Conservation (phyloP, 2,113 vertebrate species). For the Apodemus speciosus region DNA sequence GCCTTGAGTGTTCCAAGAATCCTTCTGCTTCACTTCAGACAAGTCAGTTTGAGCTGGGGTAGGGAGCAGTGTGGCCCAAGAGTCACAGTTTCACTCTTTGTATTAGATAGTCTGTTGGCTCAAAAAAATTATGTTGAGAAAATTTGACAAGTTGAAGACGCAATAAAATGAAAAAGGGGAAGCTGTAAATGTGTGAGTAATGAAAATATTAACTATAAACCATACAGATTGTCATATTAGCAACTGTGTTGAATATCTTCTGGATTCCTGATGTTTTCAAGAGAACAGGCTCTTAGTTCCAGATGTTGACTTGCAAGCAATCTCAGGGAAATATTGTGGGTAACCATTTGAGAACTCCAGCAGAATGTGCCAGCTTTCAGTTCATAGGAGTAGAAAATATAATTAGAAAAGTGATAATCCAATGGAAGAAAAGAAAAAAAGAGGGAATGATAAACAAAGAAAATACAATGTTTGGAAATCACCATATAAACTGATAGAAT, state of each 20-base stretch:
- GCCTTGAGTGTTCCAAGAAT: neutral
- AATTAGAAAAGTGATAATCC: neutral
- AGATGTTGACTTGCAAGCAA: neutral
- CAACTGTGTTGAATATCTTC: neutral
- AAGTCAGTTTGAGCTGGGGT: neutral
- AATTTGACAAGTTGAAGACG: neutral
- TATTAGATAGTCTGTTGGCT: neutral
- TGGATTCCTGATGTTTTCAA: neutral
- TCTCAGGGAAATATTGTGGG: neutral
- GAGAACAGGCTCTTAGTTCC: neutral
- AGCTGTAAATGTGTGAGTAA: neutral
- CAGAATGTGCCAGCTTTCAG: neutral
- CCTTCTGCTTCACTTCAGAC: neutral
- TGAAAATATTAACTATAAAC: constrained; percentile 9
- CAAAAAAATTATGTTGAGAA: neutral
- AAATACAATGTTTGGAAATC: neutral
- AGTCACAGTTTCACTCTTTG: neutral
- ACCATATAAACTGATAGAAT: neutral
- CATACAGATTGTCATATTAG: neutral
- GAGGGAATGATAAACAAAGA: neutral
- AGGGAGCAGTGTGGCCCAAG: neutral
- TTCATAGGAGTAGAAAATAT: neutral
- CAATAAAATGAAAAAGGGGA: neutral
- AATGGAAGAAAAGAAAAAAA: neutral
- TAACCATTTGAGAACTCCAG: neutral